Base-by-base conservation (phyloP, 2,113 vertebrate genomes). In the Lipophrys pholis region DNA sequence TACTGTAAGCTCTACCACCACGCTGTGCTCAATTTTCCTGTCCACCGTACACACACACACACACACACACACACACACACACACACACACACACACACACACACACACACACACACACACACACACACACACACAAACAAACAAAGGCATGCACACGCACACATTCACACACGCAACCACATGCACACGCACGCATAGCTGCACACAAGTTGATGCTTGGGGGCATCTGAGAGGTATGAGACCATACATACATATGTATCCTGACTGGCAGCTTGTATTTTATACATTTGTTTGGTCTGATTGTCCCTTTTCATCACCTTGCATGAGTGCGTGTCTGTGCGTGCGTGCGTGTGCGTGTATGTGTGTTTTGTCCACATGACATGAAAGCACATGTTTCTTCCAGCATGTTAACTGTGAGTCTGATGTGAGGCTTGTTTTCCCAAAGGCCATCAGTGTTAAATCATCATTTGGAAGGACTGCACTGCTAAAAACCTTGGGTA, bases 1-100 rank as follows among this genome's bases (percentile, higher is more conserved):
- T 89, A 90, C 86, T 85, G 82, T 90, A 89, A 91, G 85, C 86
- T 77, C 70, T 58, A 76, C 77, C 73, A 71, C 48, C 66, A 72
- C 0, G 8, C 48, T 65, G 69, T 2, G 60, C 73, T 74, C 66
- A 36, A 38, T 82, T 69, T 83, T 30, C 41, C 67, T 59, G 67
- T 64, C 39, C 62, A 39, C 36, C 56, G 17, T 46, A 49, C 38
- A 51, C 58, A 56, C 10, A 66, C 48, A 56, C 68, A 59, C 64
- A 65, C 56, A 58, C 48, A 56, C 43, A 46, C 41, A 72, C 35
- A 62, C 58, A 53, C 38, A 62, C 1, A 46, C 45, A 46, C 12
- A 14, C 45, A 46, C 45, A 45, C 8, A 9, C 8, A 46, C 21
- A 30, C 57, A 45, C 38, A 58, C 16, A 21, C 45, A 51, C 48